phyloP scores from a whole-genome alignment of 1,140 invertebrate species.

The Diachasmimorpha longicaudata region DNA sequence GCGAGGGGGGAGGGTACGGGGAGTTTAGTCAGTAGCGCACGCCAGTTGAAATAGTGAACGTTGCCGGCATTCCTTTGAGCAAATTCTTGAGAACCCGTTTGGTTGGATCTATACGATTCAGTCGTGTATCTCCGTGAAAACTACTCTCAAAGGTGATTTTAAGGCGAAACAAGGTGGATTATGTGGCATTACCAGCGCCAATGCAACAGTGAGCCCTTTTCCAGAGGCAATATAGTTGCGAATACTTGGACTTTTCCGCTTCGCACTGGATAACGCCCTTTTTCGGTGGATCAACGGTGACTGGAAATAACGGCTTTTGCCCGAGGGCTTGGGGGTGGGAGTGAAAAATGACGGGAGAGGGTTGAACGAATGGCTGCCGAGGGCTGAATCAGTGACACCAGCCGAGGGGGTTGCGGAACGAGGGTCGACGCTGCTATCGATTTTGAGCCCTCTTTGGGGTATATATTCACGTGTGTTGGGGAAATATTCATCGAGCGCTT shows the following conservation, averaged over 20 bases:
- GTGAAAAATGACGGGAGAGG: conserved; percentile 15
- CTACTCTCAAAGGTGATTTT: conserved; percentile 3
- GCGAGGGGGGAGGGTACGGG: conserved; percentile 16
- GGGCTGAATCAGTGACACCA: conserved; percentile 46
- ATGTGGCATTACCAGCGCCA: background rate
- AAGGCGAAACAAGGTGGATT: background rate
- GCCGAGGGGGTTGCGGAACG: background rate
- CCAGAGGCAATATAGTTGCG: background rate
- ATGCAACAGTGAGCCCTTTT: background rate
- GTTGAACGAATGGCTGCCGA: conserved; percentile 39
- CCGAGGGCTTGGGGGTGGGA: background rate
- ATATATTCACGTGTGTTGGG: background rate
- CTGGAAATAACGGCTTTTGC: background rate
- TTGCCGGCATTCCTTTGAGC: conserved; percentile 51
- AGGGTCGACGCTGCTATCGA: background rate
- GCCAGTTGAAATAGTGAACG: conserved; percentile 49
- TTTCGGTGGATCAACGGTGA: background rate
- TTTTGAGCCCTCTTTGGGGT: background rate
- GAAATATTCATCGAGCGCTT: background rate
- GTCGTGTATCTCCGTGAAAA: conserved; percentile 12
- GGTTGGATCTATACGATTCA: conserved; percentile 36
- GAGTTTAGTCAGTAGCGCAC: conserved; percentile 37
- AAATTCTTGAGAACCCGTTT: conserved; percentile 59
- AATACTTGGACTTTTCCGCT: background rate
- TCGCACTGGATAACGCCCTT: background rate